Evolutionary conservation across 2,797 vertebrate species (phyloP), one percentile per base, ranked within the genome.

Genomic region (Botia almorhae): DNA sequence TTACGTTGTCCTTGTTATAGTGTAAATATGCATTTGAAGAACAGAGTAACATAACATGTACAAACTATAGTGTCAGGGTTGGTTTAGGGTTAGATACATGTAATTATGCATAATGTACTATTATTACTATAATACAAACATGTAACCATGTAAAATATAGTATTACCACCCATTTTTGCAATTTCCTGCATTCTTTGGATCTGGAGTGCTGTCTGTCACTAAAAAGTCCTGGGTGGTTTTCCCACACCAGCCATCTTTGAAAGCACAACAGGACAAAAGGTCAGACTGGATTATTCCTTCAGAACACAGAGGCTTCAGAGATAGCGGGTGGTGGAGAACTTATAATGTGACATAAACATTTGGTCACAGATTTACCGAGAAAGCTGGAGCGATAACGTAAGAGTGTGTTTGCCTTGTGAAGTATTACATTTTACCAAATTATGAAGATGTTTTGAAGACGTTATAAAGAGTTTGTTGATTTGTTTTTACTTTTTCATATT

Each of bases 201-300:
- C 53, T 23, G 7, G 36, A 7, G 23, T 63, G 56, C 17, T 65
- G 58, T 73, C 60, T 3, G 3, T 65, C 70, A 48, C 33, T 55
- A 60, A 46, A 13, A 46, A 68, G 70, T 67, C 50, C 56, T 80
- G 78, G 78, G 78, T 74, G 70, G 78, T 55, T 73, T 80, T 74
- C 78, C 51, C 78, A 80, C 50, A 56, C 78, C 63, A 43, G 61
- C 63, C 78, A 74, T 80, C 63, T 68, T 48, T 80, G 61, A 68
- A n/a, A 63, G 23, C 72, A 29, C 58, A 63, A 61, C 23, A n/a
- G 72, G 72, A 61, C 72, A 74, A 61, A 74, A 74, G 72, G 58
- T 74, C 58, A 63, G 23, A 33, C 23, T 14, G 10, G 56, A 60
- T 74, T 19, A 33, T 51, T 71, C 51, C 69, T 56, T 29, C 69